phyloP scores from a whole-genome alignment of 2,888 invertebrate genomes.

The Cremastinae sp. region DNA sequence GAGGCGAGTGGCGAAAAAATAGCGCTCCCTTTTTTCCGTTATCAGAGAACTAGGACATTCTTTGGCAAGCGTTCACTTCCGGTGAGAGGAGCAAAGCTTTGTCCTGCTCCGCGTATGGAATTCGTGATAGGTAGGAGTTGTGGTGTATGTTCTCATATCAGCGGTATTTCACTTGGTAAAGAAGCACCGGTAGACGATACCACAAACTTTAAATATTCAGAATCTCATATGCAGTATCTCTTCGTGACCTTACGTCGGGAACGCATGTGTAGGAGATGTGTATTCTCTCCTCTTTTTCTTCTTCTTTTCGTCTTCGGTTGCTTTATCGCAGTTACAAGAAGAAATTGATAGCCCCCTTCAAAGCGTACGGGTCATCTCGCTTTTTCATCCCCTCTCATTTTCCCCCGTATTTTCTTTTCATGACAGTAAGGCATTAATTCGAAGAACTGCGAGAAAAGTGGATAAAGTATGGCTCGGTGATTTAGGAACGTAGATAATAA shows the following conservation, averaged over 20 bases:
- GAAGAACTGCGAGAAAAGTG: conserved; percentile 15
- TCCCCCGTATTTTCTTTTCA: conserved; percentile 23
- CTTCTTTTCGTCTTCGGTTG: conserved; percentile 23
- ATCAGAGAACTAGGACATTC: conserved; percentile 28
- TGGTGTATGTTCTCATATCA: conserved; percentile 44
- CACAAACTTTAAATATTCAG: conserved; percentile 71
- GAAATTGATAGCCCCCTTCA: conserved; percentile 49
- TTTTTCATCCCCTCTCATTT: conserved; percentile 32
- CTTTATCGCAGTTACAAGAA: conserved; percentile 38
- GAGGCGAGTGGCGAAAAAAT: conserved; percentile 32
- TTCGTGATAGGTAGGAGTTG: conserved; percentile 32
- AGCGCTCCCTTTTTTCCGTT: not conserved
- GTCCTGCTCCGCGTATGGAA: conserved; percentile 23
- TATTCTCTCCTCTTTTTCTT: conserved; percentile 11
- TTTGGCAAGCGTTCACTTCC: conserved; percentile 41
- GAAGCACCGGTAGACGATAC: conserved; percentile 50
- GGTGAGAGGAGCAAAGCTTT: conserved; percentile 31
- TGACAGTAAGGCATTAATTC: conserved; percentile 19
- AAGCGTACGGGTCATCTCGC: conserved; percentile 21
- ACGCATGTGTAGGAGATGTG: too few species aligned
- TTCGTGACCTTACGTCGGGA: conserved; percentile 51
- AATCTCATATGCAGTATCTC: conserved; percentile 73
- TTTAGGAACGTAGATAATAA: conserved; percentile 15
- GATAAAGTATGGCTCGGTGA: conserved; percentile 5
- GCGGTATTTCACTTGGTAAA: conserved; percentile 62